These are phyloP conservation scores for Jordanella pulchra DNA, from an alignment of 2,797 vertebrate species.

Conservation along the genomic window DNA sequence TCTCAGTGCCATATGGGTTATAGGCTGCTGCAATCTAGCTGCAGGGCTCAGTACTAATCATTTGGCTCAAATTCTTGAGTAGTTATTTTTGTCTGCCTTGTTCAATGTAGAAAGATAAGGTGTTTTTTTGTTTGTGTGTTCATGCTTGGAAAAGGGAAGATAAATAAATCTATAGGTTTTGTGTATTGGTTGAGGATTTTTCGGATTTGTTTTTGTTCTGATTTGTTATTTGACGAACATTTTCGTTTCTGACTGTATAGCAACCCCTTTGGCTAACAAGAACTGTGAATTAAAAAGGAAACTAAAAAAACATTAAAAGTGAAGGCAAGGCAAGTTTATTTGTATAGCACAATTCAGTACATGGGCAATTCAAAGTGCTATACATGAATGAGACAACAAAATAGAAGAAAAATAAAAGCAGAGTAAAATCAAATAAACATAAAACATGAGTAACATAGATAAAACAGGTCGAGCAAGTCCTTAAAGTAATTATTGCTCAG, in stretches of 20 bases:
- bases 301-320: not conserved
- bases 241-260: constrained; percentile 19
- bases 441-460: too few species aligned
- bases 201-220: constrained; percentile 2
- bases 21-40: constrained; percentile 29
- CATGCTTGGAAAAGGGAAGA: not conserved
- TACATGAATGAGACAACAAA: too few species aligned
- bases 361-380: too few species aligned
- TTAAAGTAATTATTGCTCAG: too few species aligned
- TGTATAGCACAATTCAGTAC: too few species aligned
- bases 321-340: too few species aligned
- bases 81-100: constrained; percentile 26
- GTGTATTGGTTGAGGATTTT: constrained; percentile 23
- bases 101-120: constrained; percentile 13
- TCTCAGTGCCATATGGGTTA: constrained; percentile 18
- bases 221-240: constrained; percentile 11
- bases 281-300: constrained; percentile 31
- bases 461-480: too few species aligned
- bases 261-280: constrained; percentile 20
- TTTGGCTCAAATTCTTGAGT: constrained; percentile 21
- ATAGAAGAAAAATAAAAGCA: too few species aligned
- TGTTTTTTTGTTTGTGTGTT: not conserved
- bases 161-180: constrained; percentile 31
- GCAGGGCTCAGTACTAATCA: constrained; percentile 40
- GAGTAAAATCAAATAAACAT: too few species aligned